Base-by-base conservation (phyloP, 2,888 invertebrate species). In the Leucoma salicis region DNA sequence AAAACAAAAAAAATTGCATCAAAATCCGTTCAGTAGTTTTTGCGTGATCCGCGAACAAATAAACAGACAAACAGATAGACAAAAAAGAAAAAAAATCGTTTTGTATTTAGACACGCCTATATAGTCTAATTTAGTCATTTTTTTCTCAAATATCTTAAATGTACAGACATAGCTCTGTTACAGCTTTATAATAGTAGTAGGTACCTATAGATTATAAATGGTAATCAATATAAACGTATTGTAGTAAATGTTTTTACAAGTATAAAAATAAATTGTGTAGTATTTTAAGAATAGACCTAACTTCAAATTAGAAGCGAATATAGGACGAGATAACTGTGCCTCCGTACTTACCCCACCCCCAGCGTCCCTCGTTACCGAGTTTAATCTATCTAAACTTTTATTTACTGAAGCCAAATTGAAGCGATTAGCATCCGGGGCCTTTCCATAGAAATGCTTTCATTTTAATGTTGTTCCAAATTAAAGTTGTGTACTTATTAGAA, bases 301-400 rank as follows among this genome's bases (percentile, higher is more conserved):
- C 79, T 75, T 78, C 71, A 82, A 87, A 84, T 86, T 85, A 83
- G 78, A 82, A 81, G 81, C 77, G 81, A 82, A 80, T 86, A 84
- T 83, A 83, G 84, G 83, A 84, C 82, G 77, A 85, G 83, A 86
- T 86, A 86, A 87, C 87, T 85, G 83, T 71, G 53, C 70, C 66
- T 58, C 67, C 63, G 61, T 66, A 63, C 63, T 55, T 49, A 60
- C 57, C 63, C 53, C 57, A 48, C 55, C 53, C 51, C 54, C 63
- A 36, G 35, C 53, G 58, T 63, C 72, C 72, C 78, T 78, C 81
- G 74, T 86, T 83, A 79, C 78, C 53, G 63, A 77, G 78, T 82
- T 86, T 85, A 85, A 86, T 87, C 85, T 82, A 78, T 83, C 81
- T 83, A 82, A 83, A 87, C 82, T 88, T 87, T 87, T 87, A 85